Conservation (phyloP, 2,113 vertebrate species). For the Takifugu flavidus region DNA sequence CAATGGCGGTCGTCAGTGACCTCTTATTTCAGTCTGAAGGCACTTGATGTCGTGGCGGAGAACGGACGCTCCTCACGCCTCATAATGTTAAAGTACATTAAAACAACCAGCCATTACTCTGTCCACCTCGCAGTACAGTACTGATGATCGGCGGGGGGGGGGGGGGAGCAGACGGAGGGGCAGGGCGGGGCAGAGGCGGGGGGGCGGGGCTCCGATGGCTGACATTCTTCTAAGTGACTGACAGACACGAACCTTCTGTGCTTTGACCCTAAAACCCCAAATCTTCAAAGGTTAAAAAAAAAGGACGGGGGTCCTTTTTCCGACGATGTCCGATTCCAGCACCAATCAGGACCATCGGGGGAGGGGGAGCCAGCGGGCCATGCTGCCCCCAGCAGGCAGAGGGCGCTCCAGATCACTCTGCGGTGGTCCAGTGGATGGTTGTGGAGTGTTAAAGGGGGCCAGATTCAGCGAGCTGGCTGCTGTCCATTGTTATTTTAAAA, state of each 20-base stretch:
- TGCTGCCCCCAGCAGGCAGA: no score
- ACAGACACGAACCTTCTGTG: background rate
- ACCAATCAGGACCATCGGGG: no score
- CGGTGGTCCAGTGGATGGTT: no score
- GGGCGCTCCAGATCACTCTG: no score
- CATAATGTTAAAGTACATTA: background rate
- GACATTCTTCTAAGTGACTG: no score
- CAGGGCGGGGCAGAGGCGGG: background rate
- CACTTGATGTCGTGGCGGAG: conserved; percentile 60
- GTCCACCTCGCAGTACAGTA: conserved; percentile 39
- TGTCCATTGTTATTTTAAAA: no score
- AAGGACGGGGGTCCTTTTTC: no score
- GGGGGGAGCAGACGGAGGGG: background rate
- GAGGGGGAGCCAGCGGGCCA: no score
- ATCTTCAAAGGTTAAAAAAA: background rate
- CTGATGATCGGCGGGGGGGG: conserved; percentile 24
- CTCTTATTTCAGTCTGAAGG: conserved; percentile 45
- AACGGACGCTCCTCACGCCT: conserved; percentile 2
- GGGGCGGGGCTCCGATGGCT: no score
- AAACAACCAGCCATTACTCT: background rate
- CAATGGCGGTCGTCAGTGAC: background rate
- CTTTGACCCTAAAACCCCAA: conserved; percentile 10
- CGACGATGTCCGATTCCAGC: no score
- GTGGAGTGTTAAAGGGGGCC: no score
- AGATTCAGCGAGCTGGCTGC: no score